Conservation (phyloP, 1,140 invertebrate genomes). For the Drosophila equinoxialis region DNA sequence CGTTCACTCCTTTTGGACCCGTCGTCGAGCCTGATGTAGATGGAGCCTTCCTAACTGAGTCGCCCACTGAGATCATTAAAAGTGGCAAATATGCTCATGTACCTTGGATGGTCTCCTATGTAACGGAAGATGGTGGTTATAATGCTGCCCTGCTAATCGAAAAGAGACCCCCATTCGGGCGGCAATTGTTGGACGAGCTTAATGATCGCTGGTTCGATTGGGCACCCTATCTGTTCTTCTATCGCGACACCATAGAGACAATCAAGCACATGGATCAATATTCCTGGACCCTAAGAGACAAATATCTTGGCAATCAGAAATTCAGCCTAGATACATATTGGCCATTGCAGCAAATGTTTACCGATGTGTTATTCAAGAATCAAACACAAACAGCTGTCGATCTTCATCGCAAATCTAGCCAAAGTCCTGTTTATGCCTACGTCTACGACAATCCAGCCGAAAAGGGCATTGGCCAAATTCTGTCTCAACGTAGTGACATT, state of each 20-base stretch:
- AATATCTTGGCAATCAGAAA: slow-evolving; percentile 47
- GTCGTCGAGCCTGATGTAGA: slow-evolving; percentile 82
- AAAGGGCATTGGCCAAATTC: slow-evolving; percentile 25
- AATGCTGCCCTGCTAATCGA: slow-evolving; percentile 79
- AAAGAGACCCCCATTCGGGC: slow-evolving; percentile 1
- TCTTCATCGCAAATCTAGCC: slow-evolving; percentile 40
- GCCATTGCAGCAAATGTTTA: slow-evolving; percentile 50
- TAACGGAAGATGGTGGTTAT: slow-evolving; percentile 84
- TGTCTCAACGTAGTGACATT: slow-evolving; percentile 41
- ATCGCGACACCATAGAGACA: slow-evolving; percentile 40
- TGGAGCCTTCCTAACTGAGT: slow-evolving; percentile 84
- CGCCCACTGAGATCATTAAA: slow-evolving; percentile 84
- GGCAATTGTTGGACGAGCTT: slow-evolving; percentile 30
- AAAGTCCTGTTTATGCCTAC: slow-evolving; percentile 49
- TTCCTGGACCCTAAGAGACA: slow-evolving; percentile 35
- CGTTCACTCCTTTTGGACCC: slow-evolving; percentile 86
- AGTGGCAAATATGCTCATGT: slow-evolving; percentile 83
- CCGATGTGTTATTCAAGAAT: slow-evolving; percentile 62
- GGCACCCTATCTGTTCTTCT: slow-evolving; percentile 57
- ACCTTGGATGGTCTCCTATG: slow-evolving; percentile 84
- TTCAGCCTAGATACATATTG: slow-evolving; percentile 52
- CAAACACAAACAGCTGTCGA: slow-evolving; percentile 43
- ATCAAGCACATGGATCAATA: slow-evolving; percentile 45
- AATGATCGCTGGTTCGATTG: slow-evolving; percentile 59
- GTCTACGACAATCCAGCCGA: slow-evolving; percentile 65